Evolutionary conservation across 1,140 invertebrate genomes (phyloP), one percentile per base, ranked within the genome.

Genomic region (Latrodectus geometricus): DNA sequence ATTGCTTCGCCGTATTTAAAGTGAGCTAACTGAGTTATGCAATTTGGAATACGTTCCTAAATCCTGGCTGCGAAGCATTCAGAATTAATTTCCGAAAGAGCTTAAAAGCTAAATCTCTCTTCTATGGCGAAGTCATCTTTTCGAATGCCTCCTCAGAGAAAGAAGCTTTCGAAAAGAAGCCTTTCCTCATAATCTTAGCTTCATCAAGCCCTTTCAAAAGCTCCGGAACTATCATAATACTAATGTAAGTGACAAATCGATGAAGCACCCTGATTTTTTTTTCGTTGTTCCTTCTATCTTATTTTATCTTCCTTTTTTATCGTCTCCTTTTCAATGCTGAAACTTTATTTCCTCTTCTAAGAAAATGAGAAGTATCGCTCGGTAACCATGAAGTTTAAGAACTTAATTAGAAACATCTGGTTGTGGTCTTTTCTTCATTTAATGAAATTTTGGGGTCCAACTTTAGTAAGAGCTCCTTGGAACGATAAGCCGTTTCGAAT

Each of bases 361-460:
- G 77, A 87, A 87, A 87, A 80, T 79, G 85, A 87, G 85, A 87
- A 80, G 77, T 79, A 80, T 79, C 77, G 68, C 76, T 79, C 35
- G 20, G 72, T 75, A 72, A 74, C 83, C 69, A 86, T 80, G 85
- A 87, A 87, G 85, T 87, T 87, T 87, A 87, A 87, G 85, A 87
- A 79, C 85, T 87, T 87, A 87, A 87, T 87, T 87, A 87, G 85
- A 87, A 87, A 87, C 85, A 87, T 87, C 85, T 87, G 85, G 85
- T 87, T 87, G 85, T 87, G 77, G 76, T 87, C 76, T 87, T 87
- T 87, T 87, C 85, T 87, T 87, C 85, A 80, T 87, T 80, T 80
- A 87, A 87, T 87, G 85, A 87, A 87, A 87, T 87, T 87, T 80
- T 87, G 73, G 85, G 85, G 68, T 65, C 70, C 70, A 66, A 75